Conservation (phyloP, 2,113 vertebrate genomes). For the Kryptolebias marmoratus region DNA sequence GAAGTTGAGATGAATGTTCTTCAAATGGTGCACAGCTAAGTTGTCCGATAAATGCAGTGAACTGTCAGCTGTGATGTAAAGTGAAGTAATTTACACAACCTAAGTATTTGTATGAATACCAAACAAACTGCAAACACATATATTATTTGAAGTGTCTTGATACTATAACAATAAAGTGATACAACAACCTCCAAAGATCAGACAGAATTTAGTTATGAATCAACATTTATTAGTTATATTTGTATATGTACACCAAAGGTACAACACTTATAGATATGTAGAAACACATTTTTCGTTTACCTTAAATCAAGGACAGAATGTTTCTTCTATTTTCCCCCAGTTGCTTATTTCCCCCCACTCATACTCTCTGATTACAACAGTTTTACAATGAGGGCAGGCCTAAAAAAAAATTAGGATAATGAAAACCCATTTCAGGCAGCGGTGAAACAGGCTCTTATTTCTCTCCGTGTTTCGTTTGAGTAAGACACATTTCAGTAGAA, state of each 20-base stretch:
- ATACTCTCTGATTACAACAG: constrained; percentile 82
- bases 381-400: constrained; percentile 82
- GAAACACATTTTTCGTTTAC: constrained; percentile 81
- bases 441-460: constrained; percentile 54
- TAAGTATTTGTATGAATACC: not conserved
- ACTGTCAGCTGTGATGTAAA: not conserved
- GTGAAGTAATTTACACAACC: not conserved
- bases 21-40: too few species aligned
- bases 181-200: constrained; percentile 13
- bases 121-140: fast-evolving
- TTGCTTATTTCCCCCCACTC: constrained; percentile 66
- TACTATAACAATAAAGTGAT: not conserved
- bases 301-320: constrained; percentile 80
- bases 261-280: constrained; percentile 93
- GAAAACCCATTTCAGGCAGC: constrained; percentile 58
- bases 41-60: not conserved
- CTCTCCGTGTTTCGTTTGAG: constrained; percentile 43
- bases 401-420: constrained; percentile 79
- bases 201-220: constrained; percentile 86
- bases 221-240: constrained; percentile 95
- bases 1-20: too few species aligned
- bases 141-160: not conserved
- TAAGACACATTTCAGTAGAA: constrained; percentile 63
- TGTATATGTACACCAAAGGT: constrained; percentile 96
- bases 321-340: constrained; percentile 67